Conservation (phyloP, 1,140 invertebrate genomes). For the Doryteuthis pealeii region DNA sequence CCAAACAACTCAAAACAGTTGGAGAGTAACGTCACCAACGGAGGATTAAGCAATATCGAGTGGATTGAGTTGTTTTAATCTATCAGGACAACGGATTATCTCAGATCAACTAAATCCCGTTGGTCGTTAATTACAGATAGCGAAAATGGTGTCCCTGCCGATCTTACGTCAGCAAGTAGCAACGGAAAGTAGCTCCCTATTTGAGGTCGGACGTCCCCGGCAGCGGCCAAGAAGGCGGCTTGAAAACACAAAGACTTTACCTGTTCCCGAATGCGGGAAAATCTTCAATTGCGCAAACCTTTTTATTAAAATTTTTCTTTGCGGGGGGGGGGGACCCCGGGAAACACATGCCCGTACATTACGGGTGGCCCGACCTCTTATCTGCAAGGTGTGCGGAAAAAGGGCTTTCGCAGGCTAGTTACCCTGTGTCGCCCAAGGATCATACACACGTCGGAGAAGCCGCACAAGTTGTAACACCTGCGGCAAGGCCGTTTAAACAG, state of each 20-base stretch:
- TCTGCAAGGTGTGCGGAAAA: constrained; percentile 17
- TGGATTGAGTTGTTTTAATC: no score
- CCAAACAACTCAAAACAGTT: not conserved
- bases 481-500: constrained; percentile 45
- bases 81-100: no score
- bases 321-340: no score
- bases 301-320: no score
- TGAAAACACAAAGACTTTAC: constrained; percentile 75
- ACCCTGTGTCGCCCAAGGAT: not conserved
- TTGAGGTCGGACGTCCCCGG: not conserved
- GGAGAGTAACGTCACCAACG: not conserved
- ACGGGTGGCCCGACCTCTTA: constrained; percentile 78
- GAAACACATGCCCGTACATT: constrained; percentile 99
- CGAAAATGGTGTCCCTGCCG: not conserved
- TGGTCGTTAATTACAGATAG: not conserved
- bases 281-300: constrained; percentile 99
- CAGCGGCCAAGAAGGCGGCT: constrained; percentile 28
- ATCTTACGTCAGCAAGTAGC: constrained; percentile 4
- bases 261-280: constrained; percentile 94
- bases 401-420: not conserved
- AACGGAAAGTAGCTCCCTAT: constrained; percentile 16
- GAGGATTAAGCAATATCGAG: no score
- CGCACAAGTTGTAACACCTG: constrained; percentile 39
- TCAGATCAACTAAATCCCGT: no score
- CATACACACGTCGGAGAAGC: constrained; percentile 5